phyloP scores from a whole-genome alignment of 2,113 vertebrate genomes.

The Gnathonemus echidnorhynchus region DNA sequence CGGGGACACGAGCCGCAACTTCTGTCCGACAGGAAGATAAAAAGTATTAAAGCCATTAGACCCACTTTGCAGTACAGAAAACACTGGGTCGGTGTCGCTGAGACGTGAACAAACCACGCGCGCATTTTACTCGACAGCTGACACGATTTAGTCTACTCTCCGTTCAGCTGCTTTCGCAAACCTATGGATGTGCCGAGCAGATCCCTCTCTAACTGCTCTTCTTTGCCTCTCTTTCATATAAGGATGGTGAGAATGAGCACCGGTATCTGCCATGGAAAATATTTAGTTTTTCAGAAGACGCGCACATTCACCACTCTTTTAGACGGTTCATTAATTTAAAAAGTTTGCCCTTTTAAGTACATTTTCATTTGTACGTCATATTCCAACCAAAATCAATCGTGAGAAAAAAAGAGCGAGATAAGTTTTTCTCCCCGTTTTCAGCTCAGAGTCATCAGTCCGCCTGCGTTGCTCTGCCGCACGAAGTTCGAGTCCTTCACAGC shows the following conservation, averaged over 20 bases:
- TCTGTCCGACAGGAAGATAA: background rate
- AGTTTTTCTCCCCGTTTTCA: background rate
- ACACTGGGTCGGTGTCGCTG: background rate
- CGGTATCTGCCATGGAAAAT: background rate
- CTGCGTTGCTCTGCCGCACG: background rate
- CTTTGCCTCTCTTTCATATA: background rate
- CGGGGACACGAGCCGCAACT: background rate
- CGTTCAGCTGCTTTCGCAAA: background rate
- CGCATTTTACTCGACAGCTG: background rate
- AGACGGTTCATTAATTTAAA: background rate
- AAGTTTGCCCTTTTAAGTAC: background rate
- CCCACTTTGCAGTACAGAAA: background rate
- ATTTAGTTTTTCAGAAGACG: background rate
- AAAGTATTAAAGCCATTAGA: background rate
- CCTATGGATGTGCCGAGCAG: background rate
- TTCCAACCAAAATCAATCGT: background rate
- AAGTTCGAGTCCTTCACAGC: background rate
- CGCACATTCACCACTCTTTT: background rate
- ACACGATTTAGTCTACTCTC: background rate
- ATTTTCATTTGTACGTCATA: background rate
- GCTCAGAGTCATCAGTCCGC: background rate
- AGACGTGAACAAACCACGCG: background rate
- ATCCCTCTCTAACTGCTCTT: background rate
- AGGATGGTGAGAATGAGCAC: background rate
- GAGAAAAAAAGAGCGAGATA: background rate